Evolutionary conservation across 2,888 invertebrate species (phyloP), one percentile per base, ranked within the genome.

Genomic region (Acrobeloides nanus): DNA sequence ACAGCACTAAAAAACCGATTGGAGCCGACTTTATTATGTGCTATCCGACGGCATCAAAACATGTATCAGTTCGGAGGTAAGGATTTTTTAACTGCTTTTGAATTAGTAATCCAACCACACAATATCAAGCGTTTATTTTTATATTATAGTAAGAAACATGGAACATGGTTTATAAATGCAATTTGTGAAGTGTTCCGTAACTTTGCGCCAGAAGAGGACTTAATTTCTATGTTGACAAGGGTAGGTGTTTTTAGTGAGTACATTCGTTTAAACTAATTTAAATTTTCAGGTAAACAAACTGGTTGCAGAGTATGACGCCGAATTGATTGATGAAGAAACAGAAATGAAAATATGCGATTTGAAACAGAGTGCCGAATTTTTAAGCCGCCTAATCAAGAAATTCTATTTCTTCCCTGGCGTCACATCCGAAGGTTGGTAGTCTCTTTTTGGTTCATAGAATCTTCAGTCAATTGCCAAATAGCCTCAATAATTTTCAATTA

Each of bases 111-210:
- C n/a, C n/a, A n/a, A n/a, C n/a, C n/a, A n/a, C n/a, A n/a, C n/a
- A n/a, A n/a, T n/a, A n/a, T n/a, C n/a, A n/a, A n/a, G n/a, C n/a
- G n/a, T n/a, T n/a, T n/a, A n/a, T n/a, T n/a, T n/a, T n/a, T n/a
- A n/a, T n/a, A n/a, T n/a, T n/a, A n/a, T n/a, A n/a, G n/a, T n/a
- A n/a, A n/a, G n/a, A n/a, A n/a, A 21, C 45, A 50, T 12, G 74
- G 74, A 20, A 55, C 59, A 15, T 74, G 74, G 74, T 74, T 74
- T 53, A 61, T 74, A 21, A 73, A 74, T 51, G 51, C 69, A 3
- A 57, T 74, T 38, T 70, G 72, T 40, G 61, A 71, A 48, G 62
- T 71, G 29, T 64, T 68, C 38, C 38, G 33, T 33, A 50, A 45
- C 12, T 50, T 59, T 32, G 66, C 66, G 7, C 39, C 40, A 17